Conservation (phyloP, 1,140 invertebrate species). For the Philotrypesis tridentata region DNA sequence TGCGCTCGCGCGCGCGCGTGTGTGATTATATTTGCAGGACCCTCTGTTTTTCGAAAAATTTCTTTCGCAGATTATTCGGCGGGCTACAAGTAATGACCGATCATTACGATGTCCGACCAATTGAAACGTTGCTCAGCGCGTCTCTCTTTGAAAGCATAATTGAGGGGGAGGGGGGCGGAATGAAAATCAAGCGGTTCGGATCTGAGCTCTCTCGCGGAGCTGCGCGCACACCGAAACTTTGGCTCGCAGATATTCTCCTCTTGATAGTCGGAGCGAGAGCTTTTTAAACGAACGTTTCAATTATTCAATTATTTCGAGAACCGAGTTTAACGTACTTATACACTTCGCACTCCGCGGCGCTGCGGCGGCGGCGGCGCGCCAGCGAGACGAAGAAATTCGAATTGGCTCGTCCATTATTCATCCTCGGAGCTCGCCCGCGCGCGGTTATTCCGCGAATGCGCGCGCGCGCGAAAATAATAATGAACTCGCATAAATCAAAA, state of each 20-base stretch:
- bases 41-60: conserved; percentile 34
- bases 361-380: neutral
- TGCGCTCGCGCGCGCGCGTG: conserved; percentile 52
- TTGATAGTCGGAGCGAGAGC: neutral
- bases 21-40: neutral
- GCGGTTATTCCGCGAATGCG: conserved; percentile 61
- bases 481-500: conserved; percentile 71
- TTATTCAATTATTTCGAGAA: neutral
- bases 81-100: conserved; percentile 32
- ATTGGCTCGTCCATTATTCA: conserved; percentile 42
- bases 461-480: conserved; percentile 69
- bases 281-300: no score
- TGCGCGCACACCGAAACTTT: neutral
- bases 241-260: no score
- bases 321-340: neutral
- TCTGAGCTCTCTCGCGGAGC: no score
- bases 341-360: neutral
- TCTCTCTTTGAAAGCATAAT: conserved; percentile 37
- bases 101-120: conserved; percentile 19
- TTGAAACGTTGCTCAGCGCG: conserved; percentile 30
- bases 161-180: no score
- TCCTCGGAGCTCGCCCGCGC: conserved; percentile 21
- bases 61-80: neutral
- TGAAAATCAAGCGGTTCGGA: conserved; percentile 25
- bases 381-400: conserved; percentile 45